phyloP scores from a whole-genome alignment of 2,888 invertebrate species.

The Hedychridium roseum region DNA sequence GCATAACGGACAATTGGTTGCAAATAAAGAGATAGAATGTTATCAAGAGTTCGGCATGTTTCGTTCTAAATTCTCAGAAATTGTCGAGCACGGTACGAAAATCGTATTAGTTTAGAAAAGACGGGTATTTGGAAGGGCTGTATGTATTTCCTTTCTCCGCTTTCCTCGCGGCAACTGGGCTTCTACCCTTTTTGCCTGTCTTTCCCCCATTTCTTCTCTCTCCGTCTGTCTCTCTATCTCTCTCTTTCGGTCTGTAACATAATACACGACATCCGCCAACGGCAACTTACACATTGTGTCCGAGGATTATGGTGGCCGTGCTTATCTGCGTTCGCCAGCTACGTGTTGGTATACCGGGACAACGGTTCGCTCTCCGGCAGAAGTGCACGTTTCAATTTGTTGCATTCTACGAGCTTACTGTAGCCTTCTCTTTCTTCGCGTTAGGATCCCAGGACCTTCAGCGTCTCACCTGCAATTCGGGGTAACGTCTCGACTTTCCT shows the following conservation, averaged over 20 bases:
- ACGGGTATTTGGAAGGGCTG: no score
- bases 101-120: no score
- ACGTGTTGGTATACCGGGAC: conserved; percentile 40
- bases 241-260: conserved; percentile 34
- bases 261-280: conserved; percentile 53
- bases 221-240: neutral
- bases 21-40: no score
- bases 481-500: no score
- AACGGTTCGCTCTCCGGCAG: conserved; percentile 37
- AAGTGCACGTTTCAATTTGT: conserved; percentile 57
- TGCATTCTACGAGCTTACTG: conserved; percentile 31
- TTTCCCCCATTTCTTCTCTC: conserved; percentile 1
- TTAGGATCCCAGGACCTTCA: no score
- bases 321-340: conserved; percentile 55
- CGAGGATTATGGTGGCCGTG: conserved; percentile 59
- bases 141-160: conserved; percentile 14
- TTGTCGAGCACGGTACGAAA: no score
- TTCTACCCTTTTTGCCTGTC: conserved; percentile 14
- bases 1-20: no score
- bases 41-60: no score
- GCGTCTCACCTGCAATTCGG: no score
- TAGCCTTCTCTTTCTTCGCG: no score
- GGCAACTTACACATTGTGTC: conserved; percentile 59
- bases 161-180: no score
- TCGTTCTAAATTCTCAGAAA: no score